Base-by-base conservation (phyloP, 1,140 invertebrate species). In the Megalonaias nervosa region DNA sequence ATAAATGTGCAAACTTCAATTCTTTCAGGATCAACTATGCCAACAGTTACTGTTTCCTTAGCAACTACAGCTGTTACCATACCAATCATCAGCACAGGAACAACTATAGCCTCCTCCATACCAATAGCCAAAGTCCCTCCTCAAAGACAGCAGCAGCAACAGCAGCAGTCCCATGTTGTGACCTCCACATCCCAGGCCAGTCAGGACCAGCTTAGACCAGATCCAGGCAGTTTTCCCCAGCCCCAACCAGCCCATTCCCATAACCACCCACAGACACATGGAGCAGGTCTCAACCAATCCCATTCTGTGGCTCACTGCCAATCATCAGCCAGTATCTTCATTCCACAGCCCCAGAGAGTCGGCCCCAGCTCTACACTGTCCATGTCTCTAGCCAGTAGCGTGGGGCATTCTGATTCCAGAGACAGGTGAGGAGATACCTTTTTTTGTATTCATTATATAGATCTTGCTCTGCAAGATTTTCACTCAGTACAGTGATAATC, bases 31-130 rank as follows among this genome's bases (percentile, higher is more conserved):
- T 48, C 38, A 48, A 48, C 38, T 48, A 48, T 48, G 38, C 38
- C 75, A 67, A 62, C 76, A 19, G 76, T 73, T 9, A 78, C 76
- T 6, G 66, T 78, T 57, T 59, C 76, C 6, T 57, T 67, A 56
- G 67, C 76, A 21, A 73, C 71, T 15, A 72, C 76, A 5, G 74
- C 76, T 15, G 76, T 78, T 16, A 78, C 76, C 38, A 78, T 78
- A 68, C 76, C 76, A 15, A 73, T 71, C 21, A 72, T 78, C 23
- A 71, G 69, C 57, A 65, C 76, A 68, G 70, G 70, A 4, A 72
- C 76, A 56, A 69, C 76, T 2, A 38, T 66, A 21, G 59, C 76
- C 31, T 57, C 76, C 21, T 62, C 19, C 19, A n/a, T n/a, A 62
- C 60, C 60, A 19, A 13, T 66, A 73, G 76, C 76, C 55, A 78